Base-by-base conservation (phyloP, 1,140 invertebrate genomes). In the Thaumatotibia leucotreta region DNA sequence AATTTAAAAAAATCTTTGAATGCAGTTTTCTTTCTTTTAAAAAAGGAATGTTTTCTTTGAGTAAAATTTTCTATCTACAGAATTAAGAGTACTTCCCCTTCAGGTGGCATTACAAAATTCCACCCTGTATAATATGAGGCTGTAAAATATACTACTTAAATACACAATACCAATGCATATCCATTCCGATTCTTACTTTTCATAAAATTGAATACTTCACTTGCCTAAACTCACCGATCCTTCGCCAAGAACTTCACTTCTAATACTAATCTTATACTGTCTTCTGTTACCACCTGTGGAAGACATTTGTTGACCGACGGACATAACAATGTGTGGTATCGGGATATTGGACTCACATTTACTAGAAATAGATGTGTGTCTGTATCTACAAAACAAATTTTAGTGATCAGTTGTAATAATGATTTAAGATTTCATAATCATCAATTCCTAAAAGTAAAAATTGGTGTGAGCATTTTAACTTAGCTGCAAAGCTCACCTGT, bases 291-390 rank as follows among this genome's bases (percentile, higher is more conserved):
- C 45, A 92, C 75, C 89, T 96, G 96, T 23, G 95, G 94, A 61
- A 92, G 79, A 73, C 91, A 91, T 65, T 82, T 77, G 20, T 92
- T 80, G 11, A 94, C 74, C 68, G 93, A 89, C 6, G 95, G 94
- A 32, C 95, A 85, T 6, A 96, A 75, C 35, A 96, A 88, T 69
- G 92, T 93, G 83, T 96, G 94, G 33, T 94, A 92, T 68, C 86
- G 91, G 69, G 94, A 93, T 70, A 96, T 88, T 1, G 96, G 96
- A 79, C 95, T 96, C 2, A 94, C 92, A 91, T 96, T 96, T 29
- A 95, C 92, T 27, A 94, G 64, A 85, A 92, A 70, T 50, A 77
- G 68, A 70, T 93, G 82, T 63, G 91, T 69, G 27, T 91, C 69
- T 69, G 93, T 92, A 61, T 69, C 79, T 83, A 69, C 5, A 75